Conservation (phyloP, 2,797 vertebrate genomes). For the Natrix natrix region DNA sequence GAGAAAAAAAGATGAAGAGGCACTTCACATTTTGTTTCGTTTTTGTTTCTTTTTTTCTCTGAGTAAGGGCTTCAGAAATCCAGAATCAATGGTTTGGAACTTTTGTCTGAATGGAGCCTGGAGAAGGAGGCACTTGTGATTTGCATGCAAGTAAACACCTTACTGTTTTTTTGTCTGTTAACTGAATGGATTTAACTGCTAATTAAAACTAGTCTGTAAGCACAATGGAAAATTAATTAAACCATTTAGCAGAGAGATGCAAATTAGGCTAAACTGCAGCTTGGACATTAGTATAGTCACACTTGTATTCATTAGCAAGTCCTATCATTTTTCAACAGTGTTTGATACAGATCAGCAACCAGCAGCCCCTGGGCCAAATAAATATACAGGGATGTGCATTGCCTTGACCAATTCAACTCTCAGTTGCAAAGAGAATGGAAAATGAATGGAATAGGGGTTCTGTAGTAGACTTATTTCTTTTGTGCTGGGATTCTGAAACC, state of each 20-base stretch:
- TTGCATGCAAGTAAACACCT: conserved; percentile 74
- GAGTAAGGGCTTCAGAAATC: conserved; percentile 65
- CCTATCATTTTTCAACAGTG: neutral
- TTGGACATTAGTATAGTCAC: conserved; percentile 67
- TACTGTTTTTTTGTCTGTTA: conserved; percentile 62
- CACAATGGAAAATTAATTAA: conserved; percentile 79
- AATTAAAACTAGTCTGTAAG: conserved; percentile 79
- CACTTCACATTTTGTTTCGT: neutral
- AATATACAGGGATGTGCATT: neutral
- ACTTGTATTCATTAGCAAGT: conserved; percentile 38
- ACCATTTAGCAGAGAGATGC: conserved; percentile 72
- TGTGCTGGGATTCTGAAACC: neutral
- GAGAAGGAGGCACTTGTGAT: conserved; percentile 62
- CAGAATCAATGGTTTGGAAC: conserved; percentile 65
- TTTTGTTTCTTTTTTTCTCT: conserved; percentile 37
- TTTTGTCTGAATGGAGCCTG: conserved; percentile 59
- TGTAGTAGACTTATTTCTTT: neutral
- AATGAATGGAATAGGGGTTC: neutral
- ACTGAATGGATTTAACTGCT: conserved; percentile 78
- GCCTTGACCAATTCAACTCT: neutral
- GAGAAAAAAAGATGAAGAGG: neutral
- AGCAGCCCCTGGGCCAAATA: neutral
- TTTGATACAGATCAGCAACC: neutral
- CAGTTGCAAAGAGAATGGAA: neutral
- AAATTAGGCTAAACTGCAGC: conserved; percentile 69